A percentile compares a stretch with the other conserved stretches of the same genome.
These are phyloP conservation scores for Conger conger DNA, from an alignment of 2,113 vertebrate genomes.

Conservation along the genomic window DNA sequence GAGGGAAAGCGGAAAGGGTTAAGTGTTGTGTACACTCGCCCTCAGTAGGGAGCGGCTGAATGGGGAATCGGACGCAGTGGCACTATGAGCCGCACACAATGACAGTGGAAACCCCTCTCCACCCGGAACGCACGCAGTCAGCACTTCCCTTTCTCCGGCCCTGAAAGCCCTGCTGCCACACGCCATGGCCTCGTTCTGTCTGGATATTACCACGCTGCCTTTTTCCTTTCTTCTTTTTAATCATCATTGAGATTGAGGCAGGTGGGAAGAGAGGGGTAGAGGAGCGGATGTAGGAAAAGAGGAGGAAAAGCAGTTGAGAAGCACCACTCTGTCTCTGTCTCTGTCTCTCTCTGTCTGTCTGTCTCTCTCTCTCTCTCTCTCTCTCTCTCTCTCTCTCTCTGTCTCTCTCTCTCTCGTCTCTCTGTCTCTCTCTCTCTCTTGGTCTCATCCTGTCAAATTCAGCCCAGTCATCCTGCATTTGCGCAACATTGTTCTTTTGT, in stretches of 20 bases:
- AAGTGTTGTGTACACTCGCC: not conserved
- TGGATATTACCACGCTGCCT: no score
- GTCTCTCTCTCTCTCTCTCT: not conserved
- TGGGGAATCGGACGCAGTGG: not conserved
- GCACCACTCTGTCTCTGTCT: not conserved
- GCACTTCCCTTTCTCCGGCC: not conserved
- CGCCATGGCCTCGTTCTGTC: no score
- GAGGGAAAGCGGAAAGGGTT: not conserved
- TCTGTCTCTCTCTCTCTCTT: not conserved
- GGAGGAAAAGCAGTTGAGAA: not conserved
- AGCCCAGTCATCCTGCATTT: conserved; percentile 16
- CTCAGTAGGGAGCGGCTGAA: not conserved
- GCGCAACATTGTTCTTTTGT: not conserved
- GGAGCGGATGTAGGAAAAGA: not conserved
- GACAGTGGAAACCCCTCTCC: not conserved
- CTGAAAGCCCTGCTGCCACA: not conserved
- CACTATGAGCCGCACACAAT: not conserved
- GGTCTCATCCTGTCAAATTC: not conserved
- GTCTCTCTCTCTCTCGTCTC: not conserved
- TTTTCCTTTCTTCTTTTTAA: not conserved
- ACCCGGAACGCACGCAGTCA: not conserved
- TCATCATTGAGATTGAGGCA: not conserved
- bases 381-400: no score
- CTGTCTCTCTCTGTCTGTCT: not conserved
- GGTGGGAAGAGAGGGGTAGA: not conserved